A percentile compares a stretch with the other conserved stretches of the same genome.
Evolutionary conservation across 1,140 invertebrate genomes (phyloP).

Genomic region (Contarinia nasturtii): DNA sequence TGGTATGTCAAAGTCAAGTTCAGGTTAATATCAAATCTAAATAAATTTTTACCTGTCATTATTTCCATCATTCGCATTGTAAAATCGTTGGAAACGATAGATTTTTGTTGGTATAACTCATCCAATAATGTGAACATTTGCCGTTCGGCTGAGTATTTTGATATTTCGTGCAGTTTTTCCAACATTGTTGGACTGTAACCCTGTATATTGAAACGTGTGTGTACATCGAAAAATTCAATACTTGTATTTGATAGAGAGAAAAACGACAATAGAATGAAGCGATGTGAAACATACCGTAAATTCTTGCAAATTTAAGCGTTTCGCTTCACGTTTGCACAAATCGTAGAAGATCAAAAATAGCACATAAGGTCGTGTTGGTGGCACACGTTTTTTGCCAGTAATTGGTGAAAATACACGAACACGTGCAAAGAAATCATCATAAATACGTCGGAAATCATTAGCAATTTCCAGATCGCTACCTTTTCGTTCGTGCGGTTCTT

Average conservation of each 20-base stretch:
- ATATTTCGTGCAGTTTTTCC: conserved; percentile 13
- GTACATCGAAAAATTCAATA: not conserved
- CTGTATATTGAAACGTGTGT: not conserved
- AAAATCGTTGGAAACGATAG: not conserved
- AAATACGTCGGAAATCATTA: conserved; percentile 20
- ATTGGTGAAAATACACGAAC: conserved; percentile 10
- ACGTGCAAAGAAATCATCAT: conserved; percentile 20
- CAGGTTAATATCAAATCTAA: too few species aligned
- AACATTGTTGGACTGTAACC: conserved; percentile 11
- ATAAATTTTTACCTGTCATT: too few species aligned
- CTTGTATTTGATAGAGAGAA: not conserved
- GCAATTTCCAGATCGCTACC: conserved; percentile 20
- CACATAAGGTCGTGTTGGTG: conserved; percentile 22
- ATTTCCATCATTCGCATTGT: too few species aligned
- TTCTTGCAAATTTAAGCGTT: conserved; percentile 19
- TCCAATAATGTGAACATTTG: conserved; percentile 17
- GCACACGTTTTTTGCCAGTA: conserved; percentile 21
- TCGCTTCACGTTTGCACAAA: conserved; percentile 22
- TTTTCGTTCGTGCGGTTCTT: conserved; percentile 12
- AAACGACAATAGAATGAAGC: not conserved
- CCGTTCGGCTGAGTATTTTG: conserved; percentile 13
- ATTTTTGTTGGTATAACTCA: conserved; percentile 15
- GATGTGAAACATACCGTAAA: conserved; percentile 9
- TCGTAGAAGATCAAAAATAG: conserved; percentile 22
- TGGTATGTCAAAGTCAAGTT: too few species aligned